A percentile compares a stretch with the other conserved stretches of the same genome.
Evolutionary conservation across 1,140 invertebrate genomes (phyloP).

Genomic region (Propsilocerus akamusi): DNA sequence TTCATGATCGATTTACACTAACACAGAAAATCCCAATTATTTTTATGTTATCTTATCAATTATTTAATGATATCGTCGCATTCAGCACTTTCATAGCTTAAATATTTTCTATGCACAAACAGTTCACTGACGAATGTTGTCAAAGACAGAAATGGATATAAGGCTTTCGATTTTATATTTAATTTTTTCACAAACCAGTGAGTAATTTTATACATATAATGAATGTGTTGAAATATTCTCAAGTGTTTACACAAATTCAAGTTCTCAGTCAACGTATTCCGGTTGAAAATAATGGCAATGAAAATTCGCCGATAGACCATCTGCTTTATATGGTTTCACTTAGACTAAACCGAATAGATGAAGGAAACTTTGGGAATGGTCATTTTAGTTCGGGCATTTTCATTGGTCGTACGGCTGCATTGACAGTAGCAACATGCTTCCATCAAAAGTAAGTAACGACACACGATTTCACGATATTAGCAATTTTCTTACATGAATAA

Average conservation of each 20-base stretch:
- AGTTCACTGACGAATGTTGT: too few relatives aligned
- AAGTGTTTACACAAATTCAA: background rate
- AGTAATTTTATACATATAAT: too few relatives aligned
- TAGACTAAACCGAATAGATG: background rate
- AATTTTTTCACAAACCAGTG: too few relatives aligned
- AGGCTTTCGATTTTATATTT: too few relatives aligned
- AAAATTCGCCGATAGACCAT: background rate
- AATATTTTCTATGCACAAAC: too few relatives aligned
- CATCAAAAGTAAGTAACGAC: background rate
- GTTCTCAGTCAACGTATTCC: background rate
- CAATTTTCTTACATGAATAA: background rate
- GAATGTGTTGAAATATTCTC: background rate
- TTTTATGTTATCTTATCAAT: too few relatives aligned
- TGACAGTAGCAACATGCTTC: background rate
- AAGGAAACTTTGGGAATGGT: background rate
- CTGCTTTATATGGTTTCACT: background rate
- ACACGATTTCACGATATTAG: background rate
- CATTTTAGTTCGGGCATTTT: background rate
- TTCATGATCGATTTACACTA: too few relatives aligned
- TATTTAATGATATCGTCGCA: too few relatives aligned
- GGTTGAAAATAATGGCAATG: background rate
- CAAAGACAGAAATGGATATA: too few relatives aligned
- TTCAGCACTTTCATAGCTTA: too few relatives aligned
- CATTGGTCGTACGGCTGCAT: background rate
- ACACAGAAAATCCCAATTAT: too few relatives aligned